Percentiles rank a stretch among this genome's conserved stretches.
Conservation (phyloP, 2,797 vertebrate species). For the Pelochelys cantorii region DNA sequence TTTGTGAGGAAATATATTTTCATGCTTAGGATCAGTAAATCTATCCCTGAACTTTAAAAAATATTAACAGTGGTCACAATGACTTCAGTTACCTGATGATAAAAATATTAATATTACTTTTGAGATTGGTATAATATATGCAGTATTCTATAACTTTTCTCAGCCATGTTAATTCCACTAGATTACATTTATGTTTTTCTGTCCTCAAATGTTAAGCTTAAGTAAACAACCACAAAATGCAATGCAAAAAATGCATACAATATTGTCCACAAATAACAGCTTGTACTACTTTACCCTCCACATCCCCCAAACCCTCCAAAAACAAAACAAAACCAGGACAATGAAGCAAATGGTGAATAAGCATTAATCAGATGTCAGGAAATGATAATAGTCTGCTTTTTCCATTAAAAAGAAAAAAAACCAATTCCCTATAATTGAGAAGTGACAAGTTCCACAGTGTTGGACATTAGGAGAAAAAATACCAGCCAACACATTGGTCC, state of each 20-base stretch:
- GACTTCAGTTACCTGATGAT: background rate
- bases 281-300: background rate
- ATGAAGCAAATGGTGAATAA: background rate
- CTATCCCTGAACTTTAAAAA: background rate
- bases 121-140: conserved; percentile 12
- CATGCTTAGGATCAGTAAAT: accelerated
- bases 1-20: background rate
- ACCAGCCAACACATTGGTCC: accelerated
- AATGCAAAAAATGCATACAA: background rate
- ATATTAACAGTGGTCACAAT: conserved; percentile 26
- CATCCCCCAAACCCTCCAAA: no score
- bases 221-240: background rate
- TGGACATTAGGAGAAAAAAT: background rate
- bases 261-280: background rate
- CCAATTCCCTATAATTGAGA: background rate
- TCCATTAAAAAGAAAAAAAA: background rate
- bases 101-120: conserved; percentile 6
- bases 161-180: background rate
- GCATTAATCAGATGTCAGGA: background rate
- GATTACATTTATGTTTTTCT: background rate
- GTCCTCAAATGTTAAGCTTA: background rate
- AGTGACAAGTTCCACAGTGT: background rate
- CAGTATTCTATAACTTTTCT: background rate
- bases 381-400: background rate
- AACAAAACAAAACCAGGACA: background rate